Percentiles rank a stretch among this genome's conserved stretches.
phyloP scores from a whole-genome alignment of 2,888 invertebrate species.

The Nymphalis c-album region DNA sequence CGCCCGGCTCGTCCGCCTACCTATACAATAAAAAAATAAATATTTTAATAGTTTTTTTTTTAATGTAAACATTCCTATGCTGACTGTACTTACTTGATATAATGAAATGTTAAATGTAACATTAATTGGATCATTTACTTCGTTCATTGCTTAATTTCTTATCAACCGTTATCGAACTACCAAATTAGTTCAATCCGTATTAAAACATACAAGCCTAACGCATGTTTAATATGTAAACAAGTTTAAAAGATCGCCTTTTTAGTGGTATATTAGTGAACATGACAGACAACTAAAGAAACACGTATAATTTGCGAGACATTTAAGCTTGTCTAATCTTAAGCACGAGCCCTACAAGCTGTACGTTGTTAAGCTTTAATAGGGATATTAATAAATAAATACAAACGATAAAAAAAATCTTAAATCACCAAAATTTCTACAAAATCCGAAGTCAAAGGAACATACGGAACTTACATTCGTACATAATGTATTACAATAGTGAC shows the following conservation, averaged over 20 bases:
- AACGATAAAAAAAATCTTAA: no score
- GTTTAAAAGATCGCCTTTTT: constrained; percentile 6
- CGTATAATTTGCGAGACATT: neutral
- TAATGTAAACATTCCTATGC: no score
- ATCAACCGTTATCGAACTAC: neutral
- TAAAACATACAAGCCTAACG: constrained; percentile 5
- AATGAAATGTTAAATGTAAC: neutral
- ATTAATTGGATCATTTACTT: neutral
- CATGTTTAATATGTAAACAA: constrained; percentile 12
- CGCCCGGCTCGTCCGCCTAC: no score
- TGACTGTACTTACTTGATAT: neutral
- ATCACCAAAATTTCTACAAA: no score
- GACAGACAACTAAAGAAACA: neutral
- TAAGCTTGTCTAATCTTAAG: neutral
- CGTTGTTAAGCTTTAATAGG: no score
- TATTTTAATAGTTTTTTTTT: no score
- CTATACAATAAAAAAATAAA: no score
- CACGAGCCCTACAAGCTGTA: neutral
- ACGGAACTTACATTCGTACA: no score
- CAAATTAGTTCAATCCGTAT: constrained; percentile 4
- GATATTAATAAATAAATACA: no score
- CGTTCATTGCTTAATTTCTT: neutral
- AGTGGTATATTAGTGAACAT: neutral
- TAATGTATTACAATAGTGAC: no score
- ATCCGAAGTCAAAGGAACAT: no score